phyloP scores from a whole-genome alignment of 2,797 vertebrate genomes.

The Channa striata region DNA sequence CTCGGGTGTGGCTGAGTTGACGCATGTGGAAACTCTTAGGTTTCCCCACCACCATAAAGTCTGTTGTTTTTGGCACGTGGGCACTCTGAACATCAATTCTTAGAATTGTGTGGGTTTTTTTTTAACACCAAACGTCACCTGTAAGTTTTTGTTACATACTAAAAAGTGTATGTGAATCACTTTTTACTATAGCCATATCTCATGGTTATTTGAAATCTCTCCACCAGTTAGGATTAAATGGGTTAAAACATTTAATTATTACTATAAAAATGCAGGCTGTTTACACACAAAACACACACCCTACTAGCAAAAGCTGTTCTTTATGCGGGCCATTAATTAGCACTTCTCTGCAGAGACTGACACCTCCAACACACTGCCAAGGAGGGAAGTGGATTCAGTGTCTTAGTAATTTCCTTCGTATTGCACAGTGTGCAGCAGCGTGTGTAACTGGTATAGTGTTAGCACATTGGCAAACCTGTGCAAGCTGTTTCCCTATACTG shows the following conservation, averaged over 20 bases:
- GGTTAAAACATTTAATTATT: no score
- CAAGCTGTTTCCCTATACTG: conserved; percentile 36
- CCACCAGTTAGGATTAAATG: no score
- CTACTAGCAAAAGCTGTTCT: conserved; percentile 38
- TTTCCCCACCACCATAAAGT: no score
- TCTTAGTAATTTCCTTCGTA: conserved; percentile 39
- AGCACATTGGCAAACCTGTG: conserved; percentile 16
- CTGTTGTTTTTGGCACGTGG: not conserved
- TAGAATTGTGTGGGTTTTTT: no score
- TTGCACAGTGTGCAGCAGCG: conserved; percentile 34
- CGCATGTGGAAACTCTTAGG: not conserved
- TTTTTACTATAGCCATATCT: not conserved
- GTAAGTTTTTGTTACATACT: no score
- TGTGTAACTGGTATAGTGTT: not conserved
- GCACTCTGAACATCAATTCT: not conserved
- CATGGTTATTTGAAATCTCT: not conserved
- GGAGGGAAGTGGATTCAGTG: conserved; percentile 30
- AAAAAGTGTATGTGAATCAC: no score
- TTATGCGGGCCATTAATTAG: conserved; percentile 37
- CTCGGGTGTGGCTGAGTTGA: not conserved
- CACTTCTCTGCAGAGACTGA: conserved; percentile 52
- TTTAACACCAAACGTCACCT: no score
- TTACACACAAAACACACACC: not conserved
- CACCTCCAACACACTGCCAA: conserved; percentile 46
- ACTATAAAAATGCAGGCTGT: not conserved